Base-by-base conservation (phyloP, 2,888 invertebrate species). In the Liopterus haemorrhoidalis region DNA sequence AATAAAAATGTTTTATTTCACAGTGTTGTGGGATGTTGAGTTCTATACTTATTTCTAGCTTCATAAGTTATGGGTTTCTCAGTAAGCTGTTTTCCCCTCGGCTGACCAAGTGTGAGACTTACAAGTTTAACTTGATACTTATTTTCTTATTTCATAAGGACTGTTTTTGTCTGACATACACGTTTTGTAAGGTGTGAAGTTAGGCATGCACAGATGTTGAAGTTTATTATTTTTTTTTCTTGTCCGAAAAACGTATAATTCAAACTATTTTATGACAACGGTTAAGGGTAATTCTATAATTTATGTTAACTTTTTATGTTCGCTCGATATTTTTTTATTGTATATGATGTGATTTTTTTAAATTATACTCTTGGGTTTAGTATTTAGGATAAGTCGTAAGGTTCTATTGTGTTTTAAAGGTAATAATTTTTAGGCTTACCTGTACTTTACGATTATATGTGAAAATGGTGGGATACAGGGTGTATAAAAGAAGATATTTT, bases 181-280 rank as follows among this genome's bases (percentile, higher is more conserved):
- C 47, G 41, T 43, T 53, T 53, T 51, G 53, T 54, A 53, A 55
- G 55, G 55, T 55, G 55, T 55, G 52, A 55, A 54, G 49, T 51
- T 45, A 52, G 21, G 36, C 50, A 49, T 45, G 49, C 53, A 53
- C 53, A 53, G 52, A 54, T 51, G 51, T 50, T 46, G 21, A 42
- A 42, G 38, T 50, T 41, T 41, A 44, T 52, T 48, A 45, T 44
- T 52, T 51, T 49, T 41, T 49, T 49, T 48, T 41, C 43, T 48
- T 46, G 41, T 36, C 36, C 36, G 14, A 36, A 36, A 36, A 22
- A 22, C 20, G 22, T 43, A 49, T 53, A 55, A 55, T 54, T 52
- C 52, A 54, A 52, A 49, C 49, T 47, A 49, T 49, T 51, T 53
- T 52, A 53, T 47, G 52, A 50, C 49, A 48, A 25, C 19, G 51